Conservation (phyloP, 2,797 vertebrate genomes). For the Odontamblyopus rebecca region DNA sequence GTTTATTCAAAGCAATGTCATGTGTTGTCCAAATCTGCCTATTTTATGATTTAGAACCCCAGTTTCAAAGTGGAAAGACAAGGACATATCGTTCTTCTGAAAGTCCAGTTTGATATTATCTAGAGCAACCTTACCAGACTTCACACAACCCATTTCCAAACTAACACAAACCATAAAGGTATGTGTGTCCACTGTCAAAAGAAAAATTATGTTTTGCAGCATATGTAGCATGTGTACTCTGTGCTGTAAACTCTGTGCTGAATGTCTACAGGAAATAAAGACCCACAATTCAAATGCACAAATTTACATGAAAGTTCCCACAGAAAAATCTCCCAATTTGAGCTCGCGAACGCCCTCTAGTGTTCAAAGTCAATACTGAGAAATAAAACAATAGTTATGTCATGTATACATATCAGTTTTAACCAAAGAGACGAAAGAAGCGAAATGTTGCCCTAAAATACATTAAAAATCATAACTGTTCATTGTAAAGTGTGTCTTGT, state of each 20-base stretch:
- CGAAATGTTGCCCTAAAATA: too few relatives aligned
- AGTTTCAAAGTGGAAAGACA: conserved; percentile 43
- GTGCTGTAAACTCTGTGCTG: not conserved
- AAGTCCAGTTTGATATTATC: conserved; percentile 45
- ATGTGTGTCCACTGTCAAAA: not conserved
- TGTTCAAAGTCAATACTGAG: conserved; percentile 5
- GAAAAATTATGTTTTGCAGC: too few relatives aligned
- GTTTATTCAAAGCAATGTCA: too few relatives aligned
- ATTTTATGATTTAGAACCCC: too few relatives aligned
- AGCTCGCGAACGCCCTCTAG: conserved; percentile 37
- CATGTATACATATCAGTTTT: not conserved
- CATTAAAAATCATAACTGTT: too few relatives aligned
- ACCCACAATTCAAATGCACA: not conserved
- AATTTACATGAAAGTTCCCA: conserved; percentile 22
- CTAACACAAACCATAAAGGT: conserved; percentile 10
- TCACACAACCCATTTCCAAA: too few relatives aligned
- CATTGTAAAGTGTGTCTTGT: not conserved
- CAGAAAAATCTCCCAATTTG: conserved; percentile 18
- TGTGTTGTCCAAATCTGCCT: too few relatives aligned
- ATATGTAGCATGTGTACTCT: not conserved
- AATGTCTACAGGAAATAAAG: conserved; percentile 18
- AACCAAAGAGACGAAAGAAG: not conserved
- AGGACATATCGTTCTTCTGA: conserved; percentile 48
- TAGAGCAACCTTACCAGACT: conserved; percentile 28
- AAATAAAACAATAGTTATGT: not conserved